Base-by-base conservation (phyloP, 2,113 vertebrate species). In the Eudorcas thomsonii region DNA sequence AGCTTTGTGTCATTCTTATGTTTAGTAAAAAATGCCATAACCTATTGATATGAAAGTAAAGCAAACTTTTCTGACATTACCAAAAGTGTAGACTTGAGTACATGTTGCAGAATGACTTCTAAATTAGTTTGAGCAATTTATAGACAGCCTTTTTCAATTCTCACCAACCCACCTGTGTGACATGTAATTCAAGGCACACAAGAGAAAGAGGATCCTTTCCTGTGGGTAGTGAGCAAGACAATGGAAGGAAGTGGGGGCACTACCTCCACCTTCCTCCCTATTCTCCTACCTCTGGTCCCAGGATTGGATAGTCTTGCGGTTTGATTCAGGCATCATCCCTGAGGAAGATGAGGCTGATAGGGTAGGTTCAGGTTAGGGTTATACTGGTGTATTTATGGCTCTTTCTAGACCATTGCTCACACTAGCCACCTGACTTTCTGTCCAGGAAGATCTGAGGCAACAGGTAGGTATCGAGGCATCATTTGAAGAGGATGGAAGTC, bases 81-180 rank as follows among this genome's bases (percentile, higher is more conserved):
- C 96, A 82, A 89, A 96, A 96, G 86, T 97, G 19, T 86, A 91
- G 60, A 67, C 91, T 96, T 96, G 39, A 78, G 91, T 81, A 89
- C 91, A 78, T 12, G 60, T 36, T 80, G 87, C 93, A 83, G 93
- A 97, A 90, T 84, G 95, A 96, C 93, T 97, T 96, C 93, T 81
- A 98, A 98, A 95, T 98, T 98, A 91, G 94, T 67, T 92, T 62
- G 81, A 95, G 88, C 90, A 97, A 86, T 98, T 97, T 97, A 96
- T 95, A 98, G 97, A 85, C 64, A 94, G 84, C 19, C 16, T 78
- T 88, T 96, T 95, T 94, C 67, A 94, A 36, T 92, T 90, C 74
- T 96, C 28, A 91, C 54, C 96, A 97, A n/a, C 88, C 81, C 94
- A 97, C 96, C 92, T 91, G 77, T 55, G 60, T 50, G 78, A 91